Percentiles rank a stretch among this genome's conserved stretches.
Evolutionary conservation across 2,888 invertebrate genomes (phyloP).

Genomic region (Conistra vaccinii): DNA sequence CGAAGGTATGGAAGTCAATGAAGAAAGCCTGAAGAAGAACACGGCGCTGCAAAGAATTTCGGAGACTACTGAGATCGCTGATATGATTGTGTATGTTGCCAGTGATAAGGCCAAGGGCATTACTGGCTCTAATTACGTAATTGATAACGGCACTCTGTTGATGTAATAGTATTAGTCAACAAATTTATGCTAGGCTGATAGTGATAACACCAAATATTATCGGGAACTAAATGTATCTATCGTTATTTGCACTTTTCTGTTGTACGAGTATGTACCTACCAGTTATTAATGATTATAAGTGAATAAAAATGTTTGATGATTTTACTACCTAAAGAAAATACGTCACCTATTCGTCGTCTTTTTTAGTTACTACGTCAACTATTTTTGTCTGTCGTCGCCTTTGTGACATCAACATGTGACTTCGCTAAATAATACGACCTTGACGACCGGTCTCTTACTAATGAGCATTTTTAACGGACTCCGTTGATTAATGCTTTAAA

Average conservation of each 20-base stretch:
- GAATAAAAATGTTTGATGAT: not conserved
- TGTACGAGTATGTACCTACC: not conserved
- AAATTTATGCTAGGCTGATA: not conserved
- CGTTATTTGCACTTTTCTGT: not conserved
- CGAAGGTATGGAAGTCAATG: conserved; percentile 5
- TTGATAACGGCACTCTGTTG: conserved; percentile 60
- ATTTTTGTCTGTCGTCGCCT: not conserved
- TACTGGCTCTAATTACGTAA: conserved; percentile 67
- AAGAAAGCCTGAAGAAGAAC: not conserved
- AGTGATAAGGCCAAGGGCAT: conserved; percentile 72
- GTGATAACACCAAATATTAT: not conserved
- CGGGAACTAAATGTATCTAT: not conserved
- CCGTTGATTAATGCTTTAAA: not conserved
- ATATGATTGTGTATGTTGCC: conserved; percentile 69
- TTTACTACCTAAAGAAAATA: not conserved
- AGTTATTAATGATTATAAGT: not conserved
- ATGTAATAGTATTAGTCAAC: conserved; percentile 10
- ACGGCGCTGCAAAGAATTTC: conserved; percentile 53
- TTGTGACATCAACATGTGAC: not conserved
- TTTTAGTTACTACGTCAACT: not conserved
- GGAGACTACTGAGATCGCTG: conserved; percentile 51
- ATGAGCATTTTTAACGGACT: not conserved
- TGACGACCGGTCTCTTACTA: not conserved
- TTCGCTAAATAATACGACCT: conserved; percentile 1
- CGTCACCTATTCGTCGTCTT: no score